Conservation (phyloP, 2,888 invertebrate species). For the Eristalinus aeneus region DNA sequence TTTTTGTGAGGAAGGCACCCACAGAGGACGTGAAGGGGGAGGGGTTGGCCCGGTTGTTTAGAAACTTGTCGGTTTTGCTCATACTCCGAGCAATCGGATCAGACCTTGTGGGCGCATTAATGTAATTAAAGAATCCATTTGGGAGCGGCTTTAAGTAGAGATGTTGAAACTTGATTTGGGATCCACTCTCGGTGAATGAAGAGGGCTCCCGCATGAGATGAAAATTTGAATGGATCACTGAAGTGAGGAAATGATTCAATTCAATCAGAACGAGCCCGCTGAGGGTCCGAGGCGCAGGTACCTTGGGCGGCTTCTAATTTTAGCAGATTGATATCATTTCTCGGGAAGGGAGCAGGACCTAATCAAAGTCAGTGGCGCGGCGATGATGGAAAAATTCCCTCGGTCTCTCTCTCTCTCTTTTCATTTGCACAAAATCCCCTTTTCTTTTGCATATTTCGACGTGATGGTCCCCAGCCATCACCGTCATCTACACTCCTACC, state of each 20-base stretch:
- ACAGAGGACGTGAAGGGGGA: background rate
- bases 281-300: background rate
- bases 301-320: background rate
- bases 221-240: constrained; percentile 4
- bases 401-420: too few relatives aligned
- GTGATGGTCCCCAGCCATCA: too few relatives aligned
- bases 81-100: background rate
- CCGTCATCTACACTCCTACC: too few relatives aligned
- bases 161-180: constrained; percentile 11
- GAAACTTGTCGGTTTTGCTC: constrained; percentile 16
- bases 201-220: background rate
- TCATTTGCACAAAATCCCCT: too few relatives aligned
- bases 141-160: constrained; percentile 27
- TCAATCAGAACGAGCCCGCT: background rate
- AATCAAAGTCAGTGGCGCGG: constrained; percentile 16
- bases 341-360: background rate
- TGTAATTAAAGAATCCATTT: constrained; percentile 47
- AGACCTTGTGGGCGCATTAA: constrained; percentile 48
- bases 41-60: constrained; percentile 36
- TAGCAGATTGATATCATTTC: background rate
- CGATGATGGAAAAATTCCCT: too few relatives aligned
- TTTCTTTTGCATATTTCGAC: too few relatives aligned
- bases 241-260: constrained; percentile 2
- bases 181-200: background rate
- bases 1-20: constrained; percentile 1